These are phyloP conservation scores for Euthynnus affinis DNA, from an alignment of 2,797 vertebrate species.

Conservation along the genomic window DNA sequence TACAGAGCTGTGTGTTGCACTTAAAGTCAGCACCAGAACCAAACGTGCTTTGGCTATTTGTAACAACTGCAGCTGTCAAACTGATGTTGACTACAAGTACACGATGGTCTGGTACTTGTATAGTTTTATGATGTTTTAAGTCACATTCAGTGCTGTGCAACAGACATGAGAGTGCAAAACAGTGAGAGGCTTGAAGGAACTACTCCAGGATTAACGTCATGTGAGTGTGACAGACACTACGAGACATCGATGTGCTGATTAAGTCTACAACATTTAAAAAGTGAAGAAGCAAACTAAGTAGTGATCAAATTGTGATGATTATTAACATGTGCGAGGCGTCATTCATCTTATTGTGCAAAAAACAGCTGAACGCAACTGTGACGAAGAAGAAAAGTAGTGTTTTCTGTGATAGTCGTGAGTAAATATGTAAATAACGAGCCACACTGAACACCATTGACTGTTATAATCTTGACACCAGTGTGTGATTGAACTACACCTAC, in stretches of 20 bases:
- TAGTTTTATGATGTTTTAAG: conserved; percentile 37
- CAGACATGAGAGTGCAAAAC: conserved; percentile 46
- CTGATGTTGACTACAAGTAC: conserved; percentile 13
- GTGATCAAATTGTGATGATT: conserved; percentile 56
- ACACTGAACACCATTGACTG: conserved; percentile 20
- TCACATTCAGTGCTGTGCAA: conserved; percentile 62
- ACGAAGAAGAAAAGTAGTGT: conserved; percentile 53
- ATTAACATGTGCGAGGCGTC: conserved; percentile 55
- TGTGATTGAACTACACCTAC: conserved; percentile 51
- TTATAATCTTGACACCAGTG: conserved; percentile 51
- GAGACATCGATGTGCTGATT: conserved; percentile 35
- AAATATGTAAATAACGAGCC: conserved; percentile 28
- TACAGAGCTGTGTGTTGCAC: conserved; percentile 53
- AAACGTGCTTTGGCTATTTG: conserved; percentile 45
- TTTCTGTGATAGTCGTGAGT: conserved; percentile 47
- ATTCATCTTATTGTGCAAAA: conserved; percentile 75
- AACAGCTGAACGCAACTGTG: conserved; percentile 60
- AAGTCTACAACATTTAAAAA: conserved; percentile 31
- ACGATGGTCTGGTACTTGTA: conserved; percentile 33
- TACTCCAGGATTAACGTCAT: conserved; percentile 10
- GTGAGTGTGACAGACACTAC: background rate
- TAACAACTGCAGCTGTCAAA: conserved; percentile 44
- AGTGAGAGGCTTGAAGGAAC: conserved; percentile 40
- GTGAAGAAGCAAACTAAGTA: conserved; percentile 51
- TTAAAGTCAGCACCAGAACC: conserved; percentile 63